phyloP scores from a whole-genome alignment of 2,888 invertebrate species.

The Notocelia uddmanniana region DNA sequence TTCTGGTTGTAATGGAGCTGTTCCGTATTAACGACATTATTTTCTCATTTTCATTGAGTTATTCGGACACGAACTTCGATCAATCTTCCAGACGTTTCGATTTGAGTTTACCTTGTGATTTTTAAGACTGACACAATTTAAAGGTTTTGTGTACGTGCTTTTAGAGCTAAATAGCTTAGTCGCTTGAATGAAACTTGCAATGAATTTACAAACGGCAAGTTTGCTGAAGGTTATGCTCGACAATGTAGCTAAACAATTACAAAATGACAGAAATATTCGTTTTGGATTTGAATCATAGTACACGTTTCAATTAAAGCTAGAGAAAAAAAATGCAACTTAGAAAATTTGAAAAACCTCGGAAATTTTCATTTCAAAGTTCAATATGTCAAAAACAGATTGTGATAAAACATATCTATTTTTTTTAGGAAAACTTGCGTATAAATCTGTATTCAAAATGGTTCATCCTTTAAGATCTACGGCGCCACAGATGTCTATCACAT shows the following conservation, averaged over 20 bases:
- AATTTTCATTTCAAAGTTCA: too few relatives aligned
- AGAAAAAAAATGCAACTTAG: too few relatives aligned
- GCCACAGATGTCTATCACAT: too few relatives aligned
- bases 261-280: neutral
- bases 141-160: constrained; percentile 37
- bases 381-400: too few relatives aligned
- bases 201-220: neutral
- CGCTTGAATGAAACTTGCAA: neutral
- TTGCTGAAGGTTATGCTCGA: neutral
- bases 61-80: constrained; percentile 54
- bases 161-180: constrained; percentile 24
- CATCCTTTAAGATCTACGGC: too few relatives aligned
- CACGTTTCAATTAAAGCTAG: neutral
- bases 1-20: constrained; percentile 60
- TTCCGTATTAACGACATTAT: constrained; percentile 62
- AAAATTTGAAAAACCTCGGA: too few relatives aligned
- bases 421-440: too few relatives aligned
- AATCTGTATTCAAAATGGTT: too few relatives aligned
- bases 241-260: neutral
- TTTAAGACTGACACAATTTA: constrained; percentile 39
- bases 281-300: neutral
- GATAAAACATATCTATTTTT: too few relatives aligned
- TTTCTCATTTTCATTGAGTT: constrained; percentile 60
- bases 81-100: constrained; percentile 56
- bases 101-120: constrained; percentile 41